Percentiles rank a stretch among this genome's conserved stretches.
Evolutionary conservation across 1,140 invertebrate species (phyloP).

Genomic region (Schmidtea mediterranea): DNA sequence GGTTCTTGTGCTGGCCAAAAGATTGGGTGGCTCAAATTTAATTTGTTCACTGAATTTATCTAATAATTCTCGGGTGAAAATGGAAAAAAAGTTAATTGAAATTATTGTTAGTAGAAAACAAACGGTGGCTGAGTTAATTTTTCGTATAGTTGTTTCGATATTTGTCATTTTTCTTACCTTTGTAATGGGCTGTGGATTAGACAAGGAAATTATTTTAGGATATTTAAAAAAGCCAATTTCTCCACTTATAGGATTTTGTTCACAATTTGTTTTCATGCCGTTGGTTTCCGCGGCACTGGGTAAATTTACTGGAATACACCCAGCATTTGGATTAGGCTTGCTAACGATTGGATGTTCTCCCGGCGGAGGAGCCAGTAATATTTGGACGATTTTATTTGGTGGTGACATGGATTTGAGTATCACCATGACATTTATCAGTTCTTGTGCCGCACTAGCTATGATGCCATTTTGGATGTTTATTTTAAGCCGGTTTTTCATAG

Average conservation of each 20-base stretch:
- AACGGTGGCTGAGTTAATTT: too few relatives aligned
- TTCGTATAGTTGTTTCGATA: too few relatives aligned
- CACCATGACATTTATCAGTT: conserved; percentile 16
- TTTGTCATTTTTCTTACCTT: too few relatives aligned
- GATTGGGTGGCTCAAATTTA: too few relatives aligned
- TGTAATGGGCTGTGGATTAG: conserved; percentile 13
- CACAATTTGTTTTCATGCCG: conserved; percentile 28
- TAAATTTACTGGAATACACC: neutral
- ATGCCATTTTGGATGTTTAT: conserved; percentile 2
- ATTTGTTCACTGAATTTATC: too few relatives aligned
- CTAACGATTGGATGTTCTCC: conserved; percentile 23
- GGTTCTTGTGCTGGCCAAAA: too few relatives aligned
- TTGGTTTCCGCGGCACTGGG: neutral
- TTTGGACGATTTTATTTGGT: conserved; percentile 24
- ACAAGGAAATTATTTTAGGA: conserved; percentile 19
- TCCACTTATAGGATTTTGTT: conserved; percentile 22
- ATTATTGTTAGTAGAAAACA: too few relatives aligned
- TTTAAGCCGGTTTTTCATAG: neutral
- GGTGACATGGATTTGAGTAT: conserved; percentile 23
- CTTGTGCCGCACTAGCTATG: neutral
- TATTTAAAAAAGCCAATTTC: conserved; percentile 21
- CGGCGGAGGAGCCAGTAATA: conserved; percentile 21
- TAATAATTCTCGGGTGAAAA: too few relatives aligned
- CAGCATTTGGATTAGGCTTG: conserved; percentile 13
- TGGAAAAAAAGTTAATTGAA: too few relatives aligned